phyloP scores from a whole-genome alignment of 2,113 vertebrate species.

The Prionailurus viverrinus region DNA sequence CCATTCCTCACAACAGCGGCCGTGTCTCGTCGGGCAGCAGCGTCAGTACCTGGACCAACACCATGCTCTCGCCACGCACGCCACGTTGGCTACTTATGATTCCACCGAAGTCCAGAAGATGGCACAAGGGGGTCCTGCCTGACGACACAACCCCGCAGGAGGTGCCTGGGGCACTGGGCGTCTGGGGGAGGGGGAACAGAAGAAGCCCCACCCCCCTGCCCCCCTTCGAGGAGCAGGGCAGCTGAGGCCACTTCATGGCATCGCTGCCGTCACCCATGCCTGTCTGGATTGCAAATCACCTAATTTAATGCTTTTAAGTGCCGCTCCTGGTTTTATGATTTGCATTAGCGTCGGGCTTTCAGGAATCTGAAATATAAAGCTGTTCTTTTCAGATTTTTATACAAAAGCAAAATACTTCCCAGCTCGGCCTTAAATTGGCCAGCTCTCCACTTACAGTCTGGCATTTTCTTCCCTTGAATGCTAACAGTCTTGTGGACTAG shows the following conservation, averaged over 20 bases:
- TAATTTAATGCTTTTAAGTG: neutral
- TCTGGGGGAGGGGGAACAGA: neutral
- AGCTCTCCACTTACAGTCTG: neutral
- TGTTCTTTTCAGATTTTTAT: neutral
- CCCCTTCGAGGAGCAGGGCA: neutral
- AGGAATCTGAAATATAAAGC: neutral
- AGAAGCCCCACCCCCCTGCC: neutral
- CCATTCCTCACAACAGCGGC: neutral
- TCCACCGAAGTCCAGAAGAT: neutral
- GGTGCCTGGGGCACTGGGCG: neutral
- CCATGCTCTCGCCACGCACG: rapidly evolving
- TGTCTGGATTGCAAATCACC: neutral
- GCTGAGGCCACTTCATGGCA: neutral
- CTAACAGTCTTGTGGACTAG: neutral
- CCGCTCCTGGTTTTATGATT: neutral
- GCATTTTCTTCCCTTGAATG: neutral
- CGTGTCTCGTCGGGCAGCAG: neutral
- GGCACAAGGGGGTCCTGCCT: neutral
- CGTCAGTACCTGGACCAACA: neutral
- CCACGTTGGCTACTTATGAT: neutral
- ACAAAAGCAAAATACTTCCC: neutral
- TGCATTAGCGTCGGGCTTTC: neutral
- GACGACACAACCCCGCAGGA: neutral
- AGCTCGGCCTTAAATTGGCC: neutral
- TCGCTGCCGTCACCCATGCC: neutral